Conservation (phyloP, 2,113 vertebrate species). For the Speoplatyrhinus poulsoni region DNA sequence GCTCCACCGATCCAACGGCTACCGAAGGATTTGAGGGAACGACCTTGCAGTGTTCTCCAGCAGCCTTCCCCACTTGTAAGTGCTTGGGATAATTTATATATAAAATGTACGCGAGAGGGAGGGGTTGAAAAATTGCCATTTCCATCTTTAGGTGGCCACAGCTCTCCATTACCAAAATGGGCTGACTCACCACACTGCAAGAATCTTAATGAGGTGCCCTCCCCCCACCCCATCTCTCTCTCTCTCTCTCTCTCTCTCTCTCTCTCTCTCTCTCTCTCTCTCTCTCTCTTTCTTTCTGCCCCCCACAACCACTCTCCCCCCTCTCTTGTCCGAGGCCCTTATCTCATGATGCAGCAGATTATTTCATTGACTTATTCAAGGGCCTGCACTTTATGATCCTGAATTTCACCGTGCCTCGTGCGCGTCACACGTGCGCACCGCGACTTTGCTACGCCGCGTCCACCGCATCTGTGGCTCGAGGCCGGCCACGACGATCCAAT, state of each 20-base stretch:
- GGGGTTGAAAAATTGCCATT: constrained; percentile 79
- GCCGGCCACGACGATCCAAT: too few relatives aligned
- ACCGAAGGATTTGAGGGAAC: constrained; percentile 67
- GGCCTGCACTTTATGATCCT: constrained; percentile 63
- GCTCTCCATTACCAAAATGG: constrained; percentile 82
- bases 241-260: constrained; percentile 1
- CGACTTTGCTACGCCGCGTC: constrained; percentile 21
- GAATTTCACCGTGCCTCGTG: constrained; percentile 55
- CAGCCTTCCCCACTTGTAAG: constrained; percentile 60
- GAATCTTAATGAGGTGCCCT: constrained; percentile 76
- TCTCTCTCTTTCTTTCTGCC: not conserved
- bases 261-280: not conserved
- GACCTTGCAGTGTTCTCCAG: constrained; percentile 71
- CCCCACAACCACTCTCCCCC: not conserved
- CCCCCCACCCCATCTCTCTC: constrained; percentile 11
- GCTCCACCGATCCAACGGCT: constrained; percentile 35
- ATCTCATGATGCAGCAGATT: constrained; percentile 68
- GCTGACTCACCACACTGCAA: constrained; percentile 78
- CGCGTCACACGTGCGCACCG: constrained; percentile 41
- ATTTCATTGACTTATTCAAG: constrained; percentile 68
- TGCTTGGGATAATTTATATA: constrained; percentile 81
- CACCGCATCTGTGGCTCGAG: not conserved
- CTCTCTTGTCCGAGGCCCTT: constrained; percentile 23
- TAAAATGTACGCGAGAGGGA: constrained; percentile 63
- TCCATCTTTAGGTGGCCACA: constrained; percentile 80